Percentiles rank a stretch among this genome's conserved stretches.
These are phyloP conservation scores for Squalus acanthias DNA, from an alignment of 2,797 vertebrate species.

Conservation along the genomic window DNA sequence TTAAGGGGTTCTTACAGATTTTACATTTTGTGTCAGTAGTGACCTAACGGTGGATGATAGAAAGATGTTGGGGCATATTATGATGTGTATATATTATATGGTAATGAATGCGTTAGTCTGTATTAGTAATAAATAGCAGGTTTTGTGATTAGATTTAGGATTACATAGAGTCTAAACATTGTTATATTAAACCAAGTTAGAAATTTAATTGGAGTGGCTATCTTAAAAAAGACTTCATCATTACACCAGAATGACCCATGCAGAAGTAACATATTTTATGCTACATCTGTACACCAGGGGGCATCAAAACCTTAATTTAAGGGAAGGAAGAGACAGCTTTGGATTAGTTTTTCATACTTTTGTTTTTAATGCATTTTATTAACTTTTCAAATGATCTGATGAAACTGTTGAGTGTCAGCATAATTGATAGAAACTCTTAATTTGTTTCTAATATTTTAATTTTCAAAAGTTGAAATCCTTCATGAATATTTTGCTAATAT, in stretches of 20 bases:
- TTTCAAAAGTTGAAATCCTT: background rate
- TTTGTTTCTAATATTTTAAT: background rate
- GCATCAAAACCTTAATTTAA: background rate
- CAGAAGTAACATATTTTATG: background rate
- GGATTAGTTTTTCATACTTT: background rate
- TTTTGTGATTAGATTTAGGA: background rate
- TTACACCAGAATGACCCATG: background rate
- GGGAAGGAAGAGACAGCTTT: background rate
- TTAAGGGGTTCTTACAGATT: background rate
- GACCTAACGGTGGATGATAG: background rate
- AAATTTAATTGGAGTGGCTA: background rate
- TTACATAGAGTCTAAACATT: background rate
- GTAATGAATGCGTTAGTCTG: background rate
- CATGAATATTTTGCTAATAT: background rate
- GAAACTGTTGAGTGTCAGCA: background rate
- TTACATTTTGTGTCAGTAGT: background rate
- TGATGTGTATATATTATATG: background rate
- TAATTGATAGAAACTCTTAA: background rate
- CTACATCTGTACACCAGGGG: conserved; percentile 14
- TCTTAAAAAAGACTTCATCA: background rate
- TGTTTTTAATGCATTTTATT: conserved; percentile 13
- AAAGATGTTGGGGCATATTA: background rate
- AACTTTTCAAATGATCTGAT: background rate
- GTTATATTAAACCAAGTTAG: background rate
- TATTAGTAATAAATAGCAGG: background rate